Evolutionary conservation across 2,113 vertebrate genomes (phyloP), one percentile per base, ranked within the genome.

Genomic region (Halcyon senegalensis): DNA sequence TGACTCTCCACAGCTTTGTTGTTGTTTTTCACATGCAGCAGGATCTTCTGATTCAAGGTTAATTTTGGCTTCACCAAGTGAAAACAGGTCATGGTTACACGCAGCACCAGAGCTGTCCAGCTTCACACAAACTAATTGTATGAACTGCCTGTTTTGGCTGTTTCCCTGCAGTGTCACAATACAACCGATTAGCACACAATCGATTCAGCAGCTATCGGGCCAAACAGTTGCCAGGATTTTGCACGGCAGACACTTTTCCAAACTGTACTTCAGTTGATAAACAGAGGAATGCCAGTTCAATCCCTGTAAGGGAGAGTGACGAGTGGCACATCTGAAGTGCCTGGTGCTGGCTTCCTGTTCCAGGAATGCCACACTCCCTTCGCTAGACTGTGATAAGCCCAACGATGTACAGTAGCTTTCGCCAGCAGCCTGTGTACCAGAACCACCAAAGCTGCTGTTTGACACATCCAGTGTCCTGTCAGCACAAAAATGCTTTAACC

Each of bases 281-380:
- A 66, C 63, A 46, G 56, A 70, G 91, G 81, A 96, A 96, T 19
- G 75, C 37, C 83, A 37, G 35, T 23, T 43, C 53, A 46, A 15
- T 25, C 64, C 82, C 66, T 33, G 78, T 8, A 67, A 79, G 87
- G 39, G 62, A 95, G 95, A 62, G 96, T 72, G 96, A 97, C 2
- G 74, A 98, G 93, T 78, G 87, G 90, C 93, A 95, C 2, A 19
- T 91, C 97, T 96, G 93, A 92, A 92, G 94, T 80, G 91, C 58
- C 73, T 16, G 2, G 89, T 43, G 85, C 86, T 94, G 89, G 84
- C 94, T 96, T 94, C 81, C 95, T 95, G 97, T 96, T 91, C 70
- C 90, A 94, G 96, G 93, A 97, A 97, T 94, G 97, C 94, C 97
- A 97, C 96, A 58, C 96, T 97, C 92, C 92, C 83, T 91, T 87